Percentiles rank a stretch among this genome's conserved stretches.
These are phyloP conservation scores for Centropus bengalensis DNA, from an alignment of 2,113 vertebrate genomes.

Conservation along the genomic window DNA sequence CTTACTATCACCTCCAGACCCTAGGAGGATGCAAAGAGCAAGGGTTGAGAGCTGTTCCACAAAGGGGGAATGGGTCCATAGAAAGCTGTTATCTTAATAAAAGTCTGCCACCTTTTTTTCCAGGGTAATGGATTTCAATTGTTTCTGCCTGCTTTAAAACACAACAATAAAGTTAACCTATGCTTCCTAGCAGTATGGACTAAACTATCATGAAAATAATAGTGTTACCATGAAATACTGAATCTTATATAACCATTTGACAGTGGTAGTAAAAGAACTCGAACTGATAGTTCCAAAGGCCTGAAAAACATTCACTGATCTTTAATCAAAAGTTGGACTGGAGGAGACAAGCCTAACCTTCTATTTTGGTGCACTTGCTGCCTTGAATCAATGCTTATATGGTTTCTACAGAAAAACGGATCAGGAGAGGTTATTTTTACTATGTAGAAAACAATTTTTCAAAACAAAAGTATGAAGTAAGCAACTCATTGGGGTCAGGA, in stretches of 20 bases:
- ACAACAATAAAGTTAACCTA: background rate
- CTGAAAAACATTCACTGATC: background rate
- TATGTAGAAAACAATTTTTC: background rate
- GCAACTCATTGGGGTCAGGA: background rate
- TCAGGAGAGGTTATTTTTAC: background rate
- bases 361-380: background rate
- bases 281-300: background rate
- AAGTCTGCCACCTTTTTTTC: background rate
- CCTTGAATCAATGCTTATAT: background rate
- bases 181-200: background rate
- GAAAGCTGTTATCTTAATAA: background rate
- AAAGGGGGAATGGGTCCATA: rapidly evolving
- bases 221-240: background rate
- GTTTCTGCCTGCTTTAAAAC: background rate
- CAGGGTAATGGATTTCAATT: background rate
- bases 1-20: background rate
- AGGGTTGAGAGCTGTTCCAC: background rate
- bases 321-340: background rate
- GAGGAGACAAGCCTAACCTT: background rate
- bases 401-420: background rate
- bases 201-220: background rate
- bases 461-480: background rate
- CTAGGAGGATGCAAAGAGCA: background rate
- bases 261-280: background rate
- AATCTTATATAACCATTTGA: background rate